phyloP scores from a whole-genome alignment of 2,113 vertebrate species.

The Acrocephalus kingi region DNA sequence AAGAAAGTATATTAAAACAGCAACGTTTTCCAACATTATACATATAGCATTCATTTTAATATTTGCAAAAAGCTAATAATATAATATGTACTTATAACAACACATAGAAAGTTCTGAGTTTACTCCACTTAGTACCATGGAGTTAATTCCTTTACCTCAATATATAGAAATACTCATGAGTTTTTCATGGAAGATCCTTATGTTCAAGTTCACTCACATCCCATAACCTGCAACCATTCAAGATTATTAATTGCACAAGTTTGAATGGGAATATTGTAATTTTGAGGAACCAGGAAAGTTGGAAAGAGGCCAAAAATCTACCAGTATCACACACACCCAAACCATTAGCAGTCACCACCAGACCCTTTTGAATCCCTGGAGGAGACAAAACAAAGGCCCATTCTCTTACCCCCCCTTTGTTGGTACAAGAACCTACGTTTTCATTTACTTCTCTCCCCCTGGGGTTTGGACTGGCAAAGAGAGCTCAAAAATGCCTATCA shows the following conservation, averaged over 20 bases:
- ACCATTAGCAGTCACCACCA: background rate
- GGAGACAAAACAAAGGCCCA: background rate
- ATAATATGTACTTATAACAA: background rate
- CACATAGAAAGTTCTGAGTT: background rate
- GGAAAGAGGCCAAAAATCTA: background rate
- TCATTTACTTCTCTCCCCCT: constrained; percentile 80
- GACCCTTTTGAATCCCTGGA: background rate
- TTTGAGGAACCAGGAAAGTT: background rate
- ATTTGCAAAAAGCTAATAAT: too few species aligned
- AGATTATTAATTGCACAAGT: background rate
- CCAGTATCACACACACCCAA: background rate
- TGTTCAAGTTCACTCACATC: background rate
- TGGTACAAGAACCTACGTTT: constrained; percentile 69
- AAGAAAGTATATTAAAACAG: too few species aligned
- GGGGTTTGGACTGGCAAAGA: constrained; percentile 72
- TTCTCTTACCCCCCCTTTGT: background rate
- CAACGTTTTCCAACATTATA: too few species aligned
- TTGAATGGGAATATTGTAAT: background rate
- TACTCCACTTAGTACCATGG: background rate
- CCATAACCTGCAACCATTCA: background rate
- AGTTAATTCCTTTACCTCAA: background rate
- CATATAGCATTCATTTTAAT: too few species aligned
- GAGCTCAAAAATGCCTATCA: constrained; percentile 79
- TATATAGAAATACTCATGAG: background rate
- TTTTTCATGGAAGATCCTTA: background rate